phyloP scores from a whole-genome alignment of 2,113 vertebrate species.

The Cyprinodon tularosa region DNA sequence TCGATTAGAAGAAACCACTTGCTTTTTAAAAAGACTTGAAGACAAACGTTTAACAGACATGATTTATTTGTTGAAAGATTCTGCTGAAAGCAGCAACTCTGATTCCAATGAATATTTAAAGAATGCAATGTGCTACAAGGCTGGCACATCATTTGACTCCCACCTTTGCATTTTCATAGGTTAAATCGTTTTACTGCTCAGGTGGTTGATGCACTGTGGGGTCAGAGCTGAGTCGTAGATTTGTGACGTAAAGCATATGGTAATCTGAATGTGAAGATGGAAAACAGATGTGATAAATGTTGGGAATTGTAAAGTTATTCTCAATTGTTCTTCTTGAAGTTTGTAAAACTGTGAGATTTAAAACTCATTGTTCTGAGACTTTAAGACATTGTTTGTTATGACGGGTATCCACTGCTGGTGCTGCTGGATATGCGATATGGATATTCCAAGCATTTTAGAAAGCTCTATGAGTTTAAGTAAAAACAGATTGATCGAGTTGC shows the following conservation, averaged over 20 bases:
- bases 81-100: neutral
- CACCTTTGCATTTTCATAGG: neutral
- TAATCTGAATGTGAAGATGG: slow-evolving; percentile 53
- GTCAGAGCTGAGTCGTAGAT: slow-evolving; percentile 18
- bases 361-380: neutral
- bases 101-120: neutral
- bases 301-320: slow-evolving; percentile 1
- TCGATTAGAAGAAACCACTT: neutral
- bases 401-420: neutral
- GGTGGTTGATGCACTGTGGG: slow-evolving; percentile 6
- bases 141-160: neutral
- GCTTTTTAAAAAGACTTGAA: neutral
- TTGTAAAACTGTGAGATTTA: neutral
- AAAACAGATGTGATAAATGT: slow-evolving; percentile 1
- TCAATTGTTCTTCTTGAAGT: neutral
- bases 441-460: slow-evolving; percentile 1
- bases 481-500: neutral
- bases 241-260: slow-evolving; percentile 50
- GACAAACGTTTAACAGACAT: neutral
- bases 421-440: neutral
- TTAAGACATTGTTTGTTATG: slow-evolving; percentile 5
- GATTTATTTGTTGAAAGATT: neutral
- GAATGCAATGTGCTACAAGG: neutral
- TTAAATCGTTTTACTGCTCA: neutral
- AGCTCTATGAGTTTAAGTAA: slow-evolving; percentile 19